phyloP scores from a whole-genome alignment of 2,888 invertebrate species.

The Lottia gigantea region DNA sequence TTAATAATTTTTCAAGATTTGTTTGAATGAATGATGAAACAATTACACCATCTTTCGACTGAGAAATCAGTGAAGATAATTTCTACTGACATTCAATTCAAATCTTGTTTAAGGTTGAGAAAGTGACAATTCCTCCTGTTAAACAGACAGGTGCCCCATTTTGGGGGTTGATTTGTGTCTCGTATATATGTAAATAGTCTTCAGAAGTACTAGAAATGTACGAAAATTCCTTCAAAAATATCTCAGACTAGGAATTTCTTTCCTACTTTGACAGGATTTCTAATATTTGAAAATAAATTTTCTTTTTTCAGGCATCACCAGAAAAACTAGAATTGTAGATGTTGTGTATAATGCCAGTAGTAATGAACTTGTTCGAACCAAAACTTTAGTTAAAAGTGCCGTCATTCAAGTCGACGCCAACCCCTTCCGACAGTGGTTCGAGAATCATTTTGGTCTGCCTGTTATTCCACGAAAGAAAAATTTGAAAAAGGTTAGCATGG shows the following conservation, averaged over 20 bases:
- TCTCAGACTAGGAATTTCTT: no score
- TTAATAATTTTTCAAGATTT: no score
- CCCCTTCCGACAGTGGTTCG: constrained; percentile 99
- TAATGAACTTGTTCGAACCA: constrained; percentile 99
- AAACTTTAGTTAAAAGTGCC: constrained; percentile 98
- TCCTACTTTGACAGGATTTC: no score
- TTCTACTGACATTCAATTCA: not conserved
- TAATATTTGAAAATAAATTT: no score
- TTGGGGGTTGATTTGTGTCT: no score
- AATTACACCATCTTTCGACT: constrained; percentile 34
- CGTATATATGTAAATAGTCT: no score
- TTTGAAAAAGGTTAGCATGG: not conserved
- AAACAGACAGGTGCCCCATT: no score
- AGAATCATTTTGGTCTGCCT: constrained; percentile 94
- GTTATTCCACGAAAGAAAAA: constrained; percentile 68
- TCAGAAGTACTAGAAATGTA: no score
- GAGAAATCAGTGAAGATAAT: constrained; percentile 8
- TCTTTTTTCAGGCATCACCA: constrained; percentile 78
- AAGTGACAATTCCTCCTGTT: no score
- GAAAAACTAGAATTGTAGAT: constrained; percentile 98
- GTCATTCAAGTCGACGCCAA: constrained; percentile 97
- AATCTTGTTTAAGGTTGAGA: no score
- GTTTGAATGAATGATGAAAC: constrained; percentile 25
- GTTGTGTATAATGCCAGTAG: constrained; percentile 99
- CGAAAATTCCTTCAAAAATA: no score